These are phyloP conservation scores for Rhynchonycteris naso DNA, from an alignment of 2,797 vertebrate species.

Conservation along the genomic window DNA sequence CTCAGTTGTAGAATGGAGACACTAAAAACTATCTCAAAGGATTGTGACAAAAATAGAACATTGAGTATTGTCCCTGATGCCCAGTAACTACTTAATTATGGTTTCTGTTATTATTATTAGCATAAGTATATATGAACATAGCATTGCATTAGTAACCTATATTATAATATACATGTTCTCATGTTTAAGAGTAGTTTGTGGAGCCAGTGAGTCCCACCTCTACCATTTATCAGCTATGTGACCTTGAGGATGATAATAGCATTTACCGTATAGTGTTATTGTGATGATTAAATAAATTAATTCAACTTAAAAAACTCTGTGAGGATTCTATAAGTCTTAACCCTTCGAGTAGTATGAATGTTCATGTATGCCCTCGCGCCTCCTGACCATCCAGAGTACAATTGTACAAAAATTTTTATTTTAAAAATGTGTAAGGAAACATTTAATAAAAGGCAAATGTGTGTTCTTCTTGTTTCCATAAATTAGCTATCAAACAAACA, in stretches of 20 bases:
- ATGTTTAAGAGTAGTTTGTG: neutral
- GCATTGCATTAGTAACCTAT: neutral
- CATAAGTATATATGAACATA: neutral
- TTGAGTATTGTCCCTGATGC: neutral
- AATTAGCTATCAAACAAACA: no score
- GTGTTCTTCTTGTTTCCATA: no score
- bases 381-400: no score
- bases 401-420: no score
- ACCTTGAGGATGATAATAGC: neutral
- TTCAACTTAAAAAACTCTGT: neutral
- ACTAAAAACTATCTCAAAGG: neutral
- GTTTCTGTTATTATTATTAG: neutral
- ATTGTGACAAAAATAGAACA: neutral
- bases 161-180: neutral
- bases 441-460: no score
- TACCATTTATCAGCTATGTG: neutral
- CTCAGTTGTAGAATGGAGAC: neutral
- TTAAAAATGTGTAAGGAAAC: no score
- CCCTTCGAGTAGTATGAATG: no score
- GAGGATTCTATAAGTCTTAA: neutral
- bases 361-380: no score
- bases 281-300: neutral
- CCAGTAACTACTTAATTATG: neutral
- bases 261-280: neutral
- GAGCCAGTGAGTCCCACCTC: neutral